Evolutionary conservation across 2,888 invertebrate species (phyloP).

Genomic region (Leucozona laternaria): DNA sequence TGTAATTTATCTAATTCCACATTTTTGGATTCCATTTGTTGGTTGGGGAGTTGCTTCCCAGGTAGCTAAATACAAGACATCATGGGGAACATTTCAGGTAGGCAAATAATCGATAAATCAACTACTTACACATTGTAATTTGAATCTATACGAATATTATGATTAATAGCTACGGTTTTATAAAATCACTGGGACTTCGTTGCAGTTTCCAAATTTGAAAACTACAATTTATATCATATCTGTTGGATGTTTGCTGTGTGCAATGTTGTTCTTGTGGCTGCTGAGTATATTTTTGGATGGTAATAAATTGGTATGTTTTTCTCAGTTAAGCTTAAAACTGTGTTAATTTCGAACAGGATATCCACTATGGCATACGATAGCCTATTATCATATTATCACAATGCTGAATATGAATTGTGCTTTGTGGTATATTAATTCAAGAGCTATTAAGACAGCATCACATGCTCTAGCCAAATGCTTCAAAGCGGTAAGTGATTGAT

Average conservation of each 20-base stretch:
- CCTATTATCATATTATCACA: slow-evolving; percentile 87
- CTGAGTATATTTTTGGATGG: slow-evolving; percentile 86
- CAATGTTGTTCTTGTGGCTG: slow-evolving; percentile 86
- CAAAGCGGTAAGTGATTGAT: slow-evolving; percentile 83
- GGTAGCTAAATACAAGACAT: slow-evolving; percentile 88
- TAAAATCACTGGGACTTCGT: slow-evolving; percentile 86
- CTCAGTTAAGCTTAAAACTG: background rate
- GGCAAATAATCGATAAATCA: slow-evolving; percentile 67
- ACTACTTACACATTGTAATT: background rate
- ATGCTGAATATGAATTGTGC: slow-evolving; percentile 91
- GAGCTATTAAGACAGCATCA: slow-evolving; percentile 87
- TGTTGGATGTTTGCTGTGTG: slow-evolving; percentile 86
- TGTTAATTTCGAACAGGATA: slow-evolving; percentile 84
- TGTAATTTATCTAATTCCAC: slow-evolving; percentile 87
- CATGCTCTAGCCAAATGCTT: slow-evolving; percentile 85
- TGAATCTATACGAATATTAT: background rate
- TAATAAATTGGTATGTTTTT: slow-evolving; percentile 49
- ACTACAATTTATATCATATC: slow-evolving; percentile 87
- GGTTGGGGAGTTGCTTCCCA: slow-evolving; percentile 89
- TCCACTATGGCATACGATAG: slow-evolving; percentile 86
- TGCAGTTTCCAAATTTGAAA: slow-evolving; percentile 87
- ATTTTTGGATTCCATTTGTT: slow-evolving; percentile 88
- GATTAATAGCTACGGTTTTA: slow-evolving; percentile 85
- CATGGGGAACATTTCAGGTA: slow-evolving; percentile 88
- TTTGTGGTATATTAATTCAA: slow-evolving; percentile 89